Percentiles rank a stretch among this genome's conserved stretches.
These are phyloP conservation scores for Diorhabda elongata DNA, from an alignment of 1,140 invertebrate species.

Conservation along the genomic window DNA sequence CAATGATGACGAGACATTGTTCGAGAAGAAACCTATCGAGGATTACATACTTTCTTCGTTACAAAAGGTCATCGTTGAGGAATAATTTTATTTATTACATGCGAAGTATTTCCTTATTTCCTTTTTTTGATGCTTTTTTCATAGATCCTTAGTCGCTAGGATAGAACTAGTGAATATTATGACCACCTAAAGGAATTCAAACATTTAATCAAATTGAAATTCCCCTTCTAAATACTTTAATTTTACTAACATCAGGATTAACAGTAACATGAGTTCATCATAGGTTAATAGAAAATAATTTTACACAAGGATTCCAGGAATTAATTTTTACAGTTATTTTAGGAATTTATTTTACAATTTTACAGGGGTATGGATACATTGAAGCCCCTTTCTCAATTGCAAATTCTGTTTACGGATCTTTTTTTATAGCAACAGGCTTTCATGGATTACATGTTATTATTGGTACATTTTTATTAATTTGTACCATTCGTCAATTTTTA, in stretches of 20 bases:
- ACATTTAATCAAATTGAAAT: constrained; percentile 61
- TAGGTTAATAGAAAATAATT: constrained; percentile 53
- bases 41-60: constrained; percentile 49
- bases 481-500: constrained; percentile 51
- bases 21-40: constrained; percentile 57
- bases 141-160: constrained; percentile 56
- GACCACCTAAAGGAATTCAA: constrained; percentile 54
- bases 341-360: constrained; percentile 47
- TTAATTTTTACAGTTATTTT: constrained; percentile 54
- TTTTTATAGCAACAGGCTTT: constrained; percentile 70
- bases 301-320: constrained; percentile 45
- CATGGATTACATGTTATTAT: constrained; percentile 70
- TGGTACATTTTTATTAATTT: constrained; percentile 59
- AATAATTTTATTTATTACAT: constrained; percentile 54
- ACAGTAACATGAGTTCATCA: constrained; percentile 57
- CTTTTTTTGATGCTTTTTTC: constrained; percentile 65
- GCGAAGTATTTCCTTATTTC: constrained; percentile 54
- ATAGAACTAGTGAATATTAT: constrained; percentile 57
- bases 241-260: constrained; percentile 55
- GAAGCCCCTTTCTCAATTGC: constrained; percentile 53
- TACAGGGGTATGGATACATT: constrained; percentile 50
- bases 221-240: constrained; percentile 60
- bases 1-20: constrained; percentile 65
- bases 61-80: constrained; percentile 53
- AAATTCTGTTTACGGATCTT: constrained; percentile 63